These are phyloP conservation scores for Corydoras sp. DNA, from an alignment of 2,113 vertebrate species.

Conservation along the genomic window DNA sequence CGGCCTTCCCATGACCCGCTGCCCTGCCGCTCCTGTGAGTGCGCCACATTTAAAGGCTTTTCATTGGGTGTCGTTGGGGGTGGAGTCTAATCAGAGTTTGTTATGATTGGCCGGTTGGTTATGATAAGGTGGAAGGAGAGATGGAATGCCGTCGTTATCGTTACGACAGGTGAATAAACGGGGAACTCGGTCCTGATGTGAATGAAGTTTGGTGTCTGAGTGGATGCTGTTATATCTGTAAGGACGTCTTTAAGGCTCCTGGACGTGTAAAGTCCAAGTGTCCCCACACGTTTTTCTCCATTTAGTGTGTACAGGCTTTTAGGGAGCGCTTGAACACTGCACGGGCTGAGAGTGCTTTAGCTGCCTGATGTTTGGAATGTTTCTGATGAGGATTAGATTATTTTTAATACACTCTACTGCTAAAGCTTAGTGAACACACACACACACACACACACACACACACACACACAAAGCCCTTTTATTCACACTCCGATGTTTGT, in stretches of 20 bases:
- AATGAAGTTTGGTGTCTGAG: too few species aligned
- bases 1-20: conserved; percentile 58
- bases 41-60: conserved; percentile 31
- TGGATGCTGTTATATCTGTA: too few species aligned
- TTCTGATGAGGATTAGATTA: conserved; percentile 25
- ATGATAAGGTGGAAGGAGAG: conserved; percentile 15
- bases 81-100: conserved; percentile 15
- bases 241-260: too few species aligned
- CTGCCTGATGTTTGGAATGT: neutral
- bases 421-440: conserved; percentile 13
- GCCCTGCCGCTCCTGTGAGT: conserved; percentile 62
- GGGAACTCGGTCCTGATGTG: too few species aligned
- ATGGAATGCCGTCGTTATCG: neutral
- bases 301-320: too few species aligned
- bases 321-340: too few species aligned
- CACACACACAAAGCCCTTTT: conserved; percentile 28
- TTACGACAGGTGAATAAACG: too few species aligned
- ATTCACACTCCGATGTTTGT: conserved; percentile 44
- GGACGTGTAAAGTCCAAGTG: too few species aligned
- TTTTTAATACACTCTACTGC: conserved; percentile 26
- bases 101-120: conserved; percentile 13
- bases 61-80: conserved; percentile 20
- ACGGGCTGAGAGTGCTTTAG: neutral
- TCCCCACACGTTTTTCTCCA: too few species aligned
- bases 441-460: conserved; percentile 9